Conservation (phyloP, 1,140 invertebrate species). For the Heliconius hewitsoni region DNA sequence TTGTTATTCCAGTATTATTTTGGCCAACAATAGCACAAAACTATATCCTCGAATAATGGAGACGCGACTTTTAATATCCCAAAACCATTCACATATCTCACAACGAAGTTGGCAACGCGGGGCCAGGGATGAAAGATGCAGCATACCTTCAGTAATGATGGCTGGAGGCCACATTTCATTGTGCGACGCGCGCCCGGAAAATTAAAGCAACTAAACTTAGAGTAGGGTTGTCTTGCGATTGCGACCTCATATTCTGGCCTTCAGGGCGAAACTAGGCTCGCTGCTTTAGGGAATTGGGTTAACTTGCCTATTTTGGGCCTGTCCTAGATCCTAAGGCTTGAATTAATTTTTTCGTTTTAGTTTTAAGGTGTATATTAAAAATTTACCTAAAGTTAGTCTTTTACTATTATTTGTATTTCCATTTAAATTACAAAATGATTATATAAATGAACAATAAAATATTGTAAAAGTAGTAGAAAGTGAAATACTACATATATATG, state of each 20-base stretch:
- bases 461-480: no score
- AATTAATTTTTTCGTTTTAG: background rate
- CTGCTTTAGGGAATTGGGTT: background rate
- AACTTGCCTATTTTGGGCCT: background rate
- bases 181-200: constrained; percentile 51
- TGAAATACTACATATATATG: background rate
- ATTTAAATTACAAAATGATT: no score
- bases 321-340: background rate
- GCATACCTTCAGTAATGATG: constrained; percentile 49
- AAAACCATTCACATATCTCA: constrained; percentile 47
- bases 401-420: no score
- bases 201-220: constrained; percentile 54
- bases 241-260: constrained; percentile 1
- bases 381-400: no score
- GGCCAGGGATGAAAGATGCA: constrained; percentile 41
- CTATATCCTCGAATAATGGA: constrained; percentile 34
- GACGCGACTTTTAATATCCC: constrained; percentile 38
- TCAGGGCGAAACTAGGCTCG: background rate
- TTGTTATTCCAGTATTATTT: background rate
- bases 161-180: constrained; percentile 49
- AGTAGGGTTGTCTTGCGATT: constrained; percentile 14
- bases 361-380: no score
- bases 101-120: constrained; percentile 44
- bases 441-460: no score
- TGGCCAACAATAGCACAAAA: background rate